These are phyloP conservation scores for Campylomormyrus numenius DNA, from an alignment of 2,113 vertebrate genomes.

Conservation along the genomic window DNA sequence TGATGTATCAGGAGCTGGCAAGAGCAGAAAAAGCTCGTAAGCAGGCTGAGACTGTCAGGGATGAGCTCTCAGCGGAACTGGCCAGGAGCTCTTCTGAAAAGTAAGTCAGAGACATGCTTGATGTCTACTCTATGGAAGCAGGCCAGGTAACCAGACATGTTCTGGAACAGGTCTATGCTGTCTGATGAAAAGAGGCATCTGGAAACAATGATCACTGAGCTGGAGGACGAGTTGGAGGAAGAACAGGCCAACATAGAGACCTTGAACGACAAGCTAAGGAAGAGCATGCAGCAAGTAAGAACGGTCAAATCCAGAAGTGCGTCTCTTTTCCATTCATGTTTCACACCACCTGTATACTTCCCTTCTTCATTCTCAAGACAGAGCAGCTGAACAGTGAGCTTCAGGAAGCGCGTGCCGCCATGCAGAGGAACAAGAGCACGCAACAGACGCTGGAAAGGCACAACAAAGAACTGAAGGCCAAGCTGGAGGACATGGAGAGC, in stretches of 20 bases:
- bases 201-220: conserved; percentile 73
- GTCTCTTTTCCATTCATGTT: not conserved
- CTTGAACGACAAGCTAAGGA: conserved; percentile 80
- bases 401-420: conserved; percentile 61
- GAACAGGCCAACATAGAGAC: conserved; percentile 75
- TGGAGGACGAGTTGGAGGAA: conserved; percentile 92
- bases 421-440: conserved; percentile 74
- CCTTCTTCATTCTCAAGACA: conserved; percentile 39
- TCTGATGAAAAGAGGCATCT: conserved; percentile 82
- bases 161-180: conserved; percentile 59
- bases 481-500: conserved; percentile 79
- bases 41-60: conserved; percentile 80
- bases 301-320: not conserved
- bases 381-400: conserved; percentile 83
- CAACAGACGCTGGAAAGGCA: conserved; percentile 85
- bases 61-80: conserved; percentile 80
- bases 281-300: conserved; percentile 79
- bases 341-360: not conserved
- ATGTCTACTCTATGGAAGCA: not conserved
- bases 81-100: conserved; percentile 70
- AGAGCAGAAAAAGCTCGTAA: conserved; percentile 79
- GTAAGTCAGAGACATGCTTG: conserved; percentile 45
- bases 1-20: conserved; percentile 69
- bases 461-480: conserved; percentile 80
- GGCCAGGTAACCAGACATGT: not conserved